A percentile compares a stretch with the other conserved stretches of the same genome.
Conservation (phyloP, 2,888 invertebrate species). For the Caenorhabditis sp. region DNA sequence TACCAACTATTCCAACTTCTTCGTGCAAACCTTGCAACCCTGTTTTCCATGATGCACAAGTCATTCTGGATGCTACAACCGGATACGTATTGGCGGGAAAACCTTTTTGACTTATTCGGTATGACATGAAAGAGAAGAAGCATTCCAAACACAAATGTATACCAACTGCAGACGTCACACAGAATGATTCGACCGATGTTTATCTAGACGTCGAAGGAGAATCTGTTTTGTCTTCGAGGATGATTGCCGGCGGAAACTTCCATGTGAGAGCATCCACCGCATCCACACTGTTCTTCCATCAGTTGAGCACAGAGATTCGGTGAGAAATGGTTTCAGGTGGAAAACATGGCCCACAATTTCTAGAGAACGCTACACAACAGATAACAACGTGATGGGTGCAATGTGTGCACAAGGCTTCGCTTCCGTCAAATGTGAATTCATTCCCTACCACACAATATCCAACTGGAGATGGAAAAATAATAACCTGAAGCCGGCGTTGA, state of each 20-base stretch:
- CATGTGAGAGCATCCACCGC: constrained; percentile 70
- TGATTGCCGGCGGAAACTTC: constrained; percentile 81
- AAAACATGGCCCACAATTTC: not conserved
- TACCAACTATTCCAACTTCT: constrained; percentile 81
- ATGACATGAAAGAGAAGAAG: not conserved
- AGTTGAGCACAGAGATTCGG: constrained; percentile 64
- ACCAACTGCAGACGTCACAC: constrained; percentile 51
- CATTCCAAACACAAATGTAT: constrained; percentile 8
- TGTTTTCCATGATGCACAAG: constrained; percentile 68
- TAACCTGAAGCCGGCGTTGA: constrained; percentile 56
- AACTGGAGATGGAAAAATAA: constrained; percentile 77
- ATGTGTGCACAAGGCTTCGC: constrained; percentile 69
- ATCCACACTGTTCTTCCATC: constrained; percentile 73
- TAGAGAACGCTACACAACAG: constrained; percentile 75
- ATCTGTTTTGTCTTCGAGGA: constrained; percentile 70
- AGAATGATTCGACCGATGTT: constrained; percentile 57
- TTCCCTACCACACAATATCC: constrained; percentile 74
- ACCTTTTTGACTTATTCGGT: constrained; percentile 78
- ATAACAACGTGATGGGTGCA: constrained; percentile 80
- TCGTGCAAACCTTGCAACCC: constrained; percentile 75
- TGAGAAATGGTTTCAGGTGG: not conserved
- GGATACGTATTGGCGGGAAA: constrained; percentile 80
- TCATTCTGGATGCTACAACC: constrained; percentile 78
- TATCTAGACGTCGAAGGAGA: constrained; percentile 77
- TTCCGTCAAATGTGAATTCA: constrained; percentile 72